Percentiles rank a stretch among this genome's conserved stretches.
phyloP scores from a whole-genome alignment of 2,888 invertebrate species.

The Ochropleura plecta region DNA sequence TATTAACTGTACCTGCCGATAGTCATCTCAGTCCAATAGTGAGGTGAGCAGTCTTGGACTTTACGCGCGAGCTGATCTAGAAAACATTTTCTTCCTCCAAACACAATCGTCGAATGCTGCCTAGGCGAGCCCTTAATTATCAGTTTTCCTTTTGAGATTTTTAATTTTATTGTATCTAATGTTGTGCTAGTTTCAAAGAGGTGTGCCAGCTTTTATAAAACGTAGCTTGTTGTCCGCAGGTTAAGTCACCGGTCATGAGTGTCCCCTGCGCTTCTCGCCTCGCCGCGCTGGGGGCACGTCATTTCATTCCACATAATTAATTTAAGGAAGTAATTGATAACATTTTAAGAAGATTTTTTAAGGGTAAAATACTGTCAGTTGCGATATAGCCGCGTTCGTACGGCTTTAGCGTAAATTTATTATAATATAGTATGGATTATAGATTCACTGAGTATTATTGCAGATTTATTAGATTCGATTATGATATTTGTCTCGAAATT shows the following conservation, averaged over 20 bases:
- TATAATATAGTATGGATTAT: constrained; percentile 90
- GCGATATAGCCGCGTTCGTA: constrained; percentile 78
- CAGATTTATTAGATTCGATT: constrained; percentile 87
- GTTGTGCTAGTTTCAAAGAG: constrained; percentile 6
- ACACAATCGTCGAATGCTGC: constrained; percentile 9
- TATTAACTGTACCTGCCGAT: constrained; percentile 92
- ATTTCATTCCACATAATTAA: constrained; percentile 90
- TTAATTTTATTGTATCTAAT: constrained; percentile 8
- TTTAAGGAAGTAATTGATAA: constrained; percentile 85
- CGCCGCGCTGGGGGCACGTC: constrained; percentile 87
- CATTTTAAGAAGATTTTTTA: constrained; percentile 88
- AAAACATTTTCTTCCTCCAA: constrained; percentile 6
- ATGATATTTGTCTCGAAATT: constrained; percentile 78
- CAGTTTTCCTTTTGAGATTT: constrained; percentile 2
- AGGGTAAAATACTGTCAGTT: constrained; percentile 85
- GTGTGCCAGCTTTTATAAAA: constrained; percentile 29
- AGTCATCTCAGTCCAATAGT: constrained; percentile 89
- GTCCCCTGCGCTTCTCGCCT: constrained; percentile 80
- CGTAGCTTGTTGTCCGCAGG: constrained; percentile 79
- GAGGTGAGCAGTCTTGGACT: constrained; percentile 77
- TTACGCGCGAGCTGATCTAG: constrained; percentile 20
- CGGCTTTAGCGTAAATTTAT: constrained; percentile 84
- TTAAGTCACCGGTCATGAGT: constrained; percentile 89
- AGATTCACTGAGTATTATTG: constrained; percentile 90
- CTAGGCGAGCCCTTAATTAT: constrained; percentile 4